These are phyloP conservation scores for Eupithecia pulchellata DNA, from an alignment of 2,888 invertebrate genomes.

Conservation along the genomic window DNA sequence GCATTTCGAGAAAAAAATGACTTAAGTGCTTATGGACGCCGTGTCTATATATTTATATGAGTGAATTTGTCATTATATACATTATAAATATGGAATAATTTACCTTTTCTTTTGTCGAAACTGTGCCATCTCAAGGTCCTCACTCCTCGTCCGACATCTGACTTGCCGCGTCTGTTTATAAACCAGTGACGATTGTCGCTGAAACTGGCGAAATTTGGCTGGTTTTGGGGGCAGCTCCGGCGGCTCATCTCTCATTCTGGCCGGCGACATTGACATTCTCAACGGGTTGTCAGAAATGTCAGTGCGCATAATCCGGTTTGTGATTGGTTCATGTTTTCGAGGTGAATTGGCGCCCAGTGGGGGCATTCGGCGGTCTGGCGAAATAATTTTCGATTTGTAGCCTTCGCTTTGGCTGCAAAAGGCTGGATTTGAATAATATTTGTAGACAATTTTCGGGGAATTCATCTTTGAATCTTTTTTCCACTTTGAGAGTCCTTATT, in stretches of 20 bases:
- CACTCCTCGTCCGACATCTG: slow-evolving; percentile 70
- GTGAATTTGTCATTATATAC: background rate
- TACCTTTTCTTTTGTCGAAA: slow-evolving; percentile 62
- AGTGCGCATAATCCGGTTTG: slow-evolving; percentile 76
- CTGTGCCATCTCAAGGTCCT: slow-evolving; percentile 81
- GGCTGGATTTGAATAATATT: slow-evolving; percentile 92
- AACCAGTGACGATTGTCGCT: slow-evolving; percentile 77
- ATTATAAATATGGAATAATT: background rate
- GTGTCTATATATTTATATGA: background rate
- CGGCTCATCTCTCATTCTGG: slow-evolving; percentile 67
- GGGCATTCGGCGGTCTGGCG: slow-evolving; percentile 69
- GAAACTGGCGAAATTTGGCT: slow-evolving; percentile 70
- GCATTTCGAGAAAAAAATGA: background rate
- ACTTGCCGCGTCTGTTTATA: slow-evolving; percentile 79
- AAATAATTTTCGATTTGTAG: slow-evolving; percentile 67
- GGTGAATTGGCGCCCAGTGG: slow-evolving; percentile 80
- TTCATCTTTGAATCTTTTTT: slow-evolving; percentile 63
- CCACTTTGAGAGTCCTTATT: background rate
- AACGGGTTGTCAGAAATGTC: slow-evolving; percentile 81
- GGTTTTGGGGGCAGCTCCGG: slow-evolving; percentile 80
- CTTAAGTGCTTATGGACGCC: background rate
- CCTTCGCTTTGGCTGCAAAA: slow-evolving; percentile 92
- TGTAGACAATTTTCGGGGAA: slow-evolving; percentile 82
- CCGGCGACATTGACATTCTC: slow-evolving; percentile 63
- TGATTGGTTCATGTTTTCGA: slow-evolving; percentile 63